Evolutionary conservation across 2,888 invertebrate species (phyloP), one percentile per base, ranked within the genome.

Genomic region (Thymelicus acteon): DNA sequence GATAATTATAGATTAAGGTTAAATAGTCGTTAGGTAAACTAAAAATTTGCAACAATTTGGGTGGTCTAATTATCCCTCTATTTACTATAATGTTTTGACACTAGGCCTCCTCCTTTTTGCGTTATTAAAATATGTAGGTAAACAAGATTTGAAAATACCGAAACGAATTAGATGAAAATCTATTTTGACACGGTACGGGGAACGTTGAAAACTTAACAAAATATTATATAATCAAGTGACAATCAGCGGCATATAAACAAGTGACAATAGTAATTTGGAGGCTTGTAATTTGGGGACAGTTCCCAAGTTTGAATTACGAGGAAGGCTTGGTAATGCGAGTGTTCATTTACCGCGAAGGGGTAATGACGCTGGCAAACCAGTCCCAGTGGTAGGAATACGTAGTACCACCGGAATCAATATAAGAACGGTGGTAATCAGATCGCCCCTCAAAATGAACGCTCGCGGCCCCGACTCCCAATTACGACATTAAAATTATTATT

Each of bases 401-500:
- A 19, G 82, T 83, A 82, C 85, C 87, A 87, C 87, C 79, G 82
- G 82, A 85, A 86, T 88, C 89, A 85, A 90, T 89, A 86, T 85
- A 84, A 85, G 78, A 85, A 85, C 79, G 81, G 82, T 78, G 79
- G 86, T 85, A 89, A 91, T 89, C 89, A 86, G 89, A 89, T 86
- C 82, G 83, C 83, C 83, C 82, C 80, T 81, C 82, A 78, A 88
- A 91, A 87, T 81, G 85, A 87, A 86, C 83, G 86, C 58, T 49
- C 60, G 73, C 84, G 79, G 90, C 91, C 89, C 83, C 87, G 90
- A 92, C 90, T 88, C 86, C 79, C 91, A 93, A 93, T 93, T 93
- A 92, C 92, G 91, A 86, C 90, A 92, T 93, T 93, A 91, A 93
- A 92, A 92, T 92, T 93, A 91, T 91, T 91, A 93, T 92, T 93